Conservation (phyloP, 1,140 invertebrate species). For the Caenorhabditis inopinata region DNA sequence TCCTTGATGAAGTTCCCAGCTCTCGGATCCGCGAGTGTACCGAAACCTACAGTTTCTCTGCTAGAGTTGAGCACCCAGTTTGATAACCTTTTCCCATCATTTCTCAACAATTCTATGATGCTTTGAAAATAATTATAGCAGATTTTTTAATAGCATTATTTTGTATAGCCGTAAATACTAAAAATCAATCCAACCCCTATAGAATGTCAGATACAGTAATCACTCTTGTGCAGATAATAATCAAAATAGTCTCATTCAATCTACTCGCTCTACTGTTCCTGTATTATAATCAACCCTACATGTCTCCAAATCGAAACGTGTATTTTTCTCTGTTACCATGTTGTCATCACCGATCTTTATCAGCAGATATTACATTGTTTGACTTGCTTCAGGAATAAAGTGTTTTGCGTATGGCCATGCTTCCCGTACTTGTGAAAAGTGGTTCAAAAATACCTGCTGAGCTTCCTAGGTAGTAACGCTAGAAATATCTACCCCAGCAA, state of each 20-base stretch:
- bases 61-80: not conserved
- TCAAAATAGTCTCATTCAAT: not conserved
- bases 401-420: no score
- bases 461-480: no score
- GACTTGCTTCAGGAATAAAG: not conserved
- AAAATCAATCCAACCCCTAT: no score
- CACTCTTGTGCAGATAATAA: slow-evolving; percentile 17
- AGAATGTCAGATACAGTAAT: not conserved
- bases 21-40: not conserved
- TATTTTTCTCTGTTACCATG: slow-evolving; percentile 1
- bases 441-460: no score
- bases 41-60: not conserved
- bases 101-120: not conserved
- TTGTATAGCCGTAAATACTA: no score
- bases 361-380: not conserved
- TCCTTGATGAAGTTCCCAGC: not conserved
- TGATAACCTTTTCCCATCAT: not conserved
- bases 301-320: not conserved
- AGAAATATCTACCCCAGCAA: no score
- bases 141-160: no score
- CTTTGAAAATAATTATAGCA: not conserved
- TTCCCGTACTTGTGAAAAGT: no score
- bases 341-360: not conserved
- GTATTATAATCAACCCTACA: not conserved
- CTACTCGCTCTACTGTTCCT: slow-evolving; percentile 6